These are phyloP conservation scores for Danionella cerebrum DNA, from an alignment of 2,113 vertebrate genomes.

Conservation along the genomic window DNA sequence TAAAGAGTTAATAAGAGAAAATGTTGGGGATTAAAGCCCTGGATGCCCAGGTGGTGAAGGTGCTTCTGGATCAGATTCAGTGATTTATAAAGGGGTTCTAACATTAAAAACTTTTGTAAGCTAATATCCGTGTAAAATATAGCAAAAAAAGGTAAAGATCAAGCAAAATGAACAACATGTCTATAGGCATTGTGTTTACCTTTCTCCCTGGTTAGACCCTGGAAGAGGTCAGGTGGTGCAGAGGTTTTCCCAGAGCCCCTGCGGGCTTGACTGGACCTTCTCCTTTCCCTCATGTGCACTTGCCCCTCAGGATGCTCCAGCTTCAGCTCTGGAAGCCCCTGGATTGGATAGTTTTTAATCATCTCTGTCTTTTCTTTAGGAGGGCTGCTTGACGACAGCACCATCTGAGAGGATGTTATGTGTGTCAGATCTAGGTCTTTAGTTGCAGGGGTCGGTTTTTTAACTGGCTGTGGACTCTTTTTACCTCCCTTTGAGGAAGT, in stretches of 20 bases:
- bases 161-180: too few species aligned
- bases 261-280: slow-evolving; percentile 21
- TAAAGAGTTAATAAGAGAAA: too few species aligned
- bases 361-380: slow-evolving; percentile 20
- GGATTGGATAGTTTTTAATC: background rate
- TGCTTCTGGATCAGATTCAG: too few species aligned
- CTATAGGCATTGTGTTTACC: slow-evolving; percentile 17
- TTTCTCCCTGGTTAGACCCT: slow-evolving; percentile 33
- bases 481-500: slow-evolving; percentile 65
- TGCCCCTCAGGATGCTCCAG: slow-evolving; percentile 30
- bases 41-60: too few species aligned
- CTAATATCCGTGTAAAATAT: too few species aligned
- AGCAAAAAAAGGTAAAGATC: too few species aligned
- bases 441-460: slow-evolving; percentile 38
- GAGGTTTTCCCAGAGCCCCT: background rate
- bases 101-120: too few species aligned
- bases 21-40: too few species aligned
- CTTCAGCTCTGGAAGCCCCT: slow-evolving; percentile 30
- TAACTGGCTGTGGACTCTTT: slow-evolving; percentile 23
- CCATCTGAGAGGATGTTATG: background rate
- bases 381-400: background rate
- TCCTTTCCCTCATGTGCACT: background rate
- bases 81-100: too few species aligned
- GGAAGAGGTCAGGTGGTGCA: slow-evolving; percentile 4
- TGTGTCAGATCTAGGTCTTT: slow-evolving; percentile 24